Evolutionary conservation across 2,888 invertebrate genomes (phyloP).

Genomic region (Meiosimyza decipiens): DNA sequence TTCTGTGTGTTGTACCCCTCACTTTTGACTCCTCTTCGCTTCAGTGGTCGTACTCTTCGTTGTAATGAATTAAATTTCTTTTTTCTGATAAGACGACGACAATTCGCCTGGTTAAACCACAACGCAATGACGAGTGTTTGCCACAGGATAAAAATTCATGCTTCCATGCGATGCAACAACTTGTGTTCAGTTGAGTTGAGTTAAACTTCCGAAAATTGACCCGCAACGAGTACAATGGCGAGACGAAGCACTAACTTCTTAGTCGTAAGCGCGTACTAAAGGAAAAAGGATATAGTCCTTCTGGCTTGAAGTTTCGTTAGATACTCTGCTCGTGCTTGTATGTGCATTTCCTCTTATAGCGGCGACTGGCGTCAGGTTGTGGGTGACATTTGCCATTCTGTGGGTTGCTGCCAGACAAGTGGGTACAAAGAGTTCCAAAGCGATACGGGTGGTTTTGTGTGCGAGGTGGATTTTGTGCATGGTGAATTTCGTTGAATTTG

Average conservation of each 20-base stretch:
- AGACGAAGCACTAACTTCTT: background rate
- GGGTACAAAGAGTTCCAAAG: background rate
- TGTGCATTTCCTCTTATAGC: slow-evolving; percentile 39
- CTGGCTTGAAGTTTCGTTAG: slow-evolving; percentile 50
- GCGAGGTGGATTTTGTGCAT: background rate
- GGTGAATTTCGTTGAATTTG: slow-evolving; percentile 1
- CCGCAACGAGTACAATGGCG: background rate
- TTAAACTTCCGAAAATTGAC: background rate
- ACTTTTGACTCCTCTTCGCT: background rate
- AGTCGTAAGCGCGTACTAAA: background rate
- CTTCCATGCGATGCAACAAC: background rate
- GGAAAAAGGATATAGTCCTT: slow-evolving; percentile 38
- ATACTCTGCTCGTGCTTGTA: slow-evolving; percentile 51
- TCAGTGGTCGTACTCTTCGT: slow-evolving; percentile 1
- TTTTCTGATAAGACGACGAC: slow-evolving; percentile 8
- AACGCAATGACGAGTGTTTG: background rate
- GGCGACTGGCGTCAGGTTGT: slow-evolving; percentile 2
- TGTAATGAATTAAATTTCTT: background rate
- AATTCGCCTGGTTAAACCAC: background rate
- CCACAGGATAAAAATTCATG: background rate
- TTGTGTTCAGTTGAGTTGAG: too few species aligned
- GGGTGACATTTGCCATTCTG: slow-evolving; percentile 10
- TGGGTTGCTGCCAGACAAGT: slow-evolving; percentile 2
- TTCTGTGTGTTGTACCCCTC: background rate
- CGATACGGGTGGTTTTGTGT: slow-evolving; percentile 5